phyloP scores from a whole-genome alignment of 2,797 vertebrate genomes.

The Pitangus sulphuratus region DNA sequence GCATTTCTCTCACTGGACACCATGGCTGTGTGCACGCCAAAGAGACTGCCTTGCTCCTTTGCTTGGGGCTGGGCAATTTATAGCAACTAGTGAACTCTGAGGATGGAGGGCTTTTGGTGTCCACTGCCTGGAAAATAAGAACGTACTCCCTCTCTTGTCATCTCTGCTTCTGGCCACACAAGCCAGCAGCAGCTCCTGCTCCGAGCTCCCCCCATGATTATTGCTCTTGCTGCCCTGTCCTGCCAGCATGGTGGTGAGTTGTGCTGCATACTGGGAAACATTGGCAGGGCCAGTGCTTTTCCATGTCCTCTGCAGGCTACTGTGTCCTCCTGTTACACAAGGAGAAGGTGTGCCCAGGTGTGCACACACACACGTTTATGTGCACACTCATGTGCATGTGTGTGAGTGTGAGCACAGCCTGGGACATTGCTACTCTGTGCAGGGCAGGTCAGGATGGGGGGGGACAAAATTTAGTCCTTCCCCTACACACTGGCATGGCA shows the following conservation, averaged over 20 bases:
- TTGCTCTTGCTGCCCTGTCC: neutral
- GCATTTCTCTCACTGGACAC: neutral
- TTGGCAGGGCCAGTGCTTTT: neutral
- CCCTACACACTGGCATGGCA: accelerated
- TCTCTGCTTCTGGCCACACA: neutral
- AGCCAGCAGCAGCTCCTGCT: neutral
- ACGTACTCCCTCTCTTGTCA: accelerated
- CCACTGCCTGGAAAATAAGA: neutral
- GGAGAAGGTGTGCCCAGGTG: neutral
- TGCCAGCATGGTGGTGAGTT: accelerated
- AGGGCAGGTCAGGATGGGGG: too few relatives aligned
- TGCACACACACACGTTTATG: accelerated
- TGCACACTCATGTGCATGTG: accelerated
- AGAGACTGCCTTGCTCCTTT: neutral
- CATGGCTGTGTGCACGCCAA: accelerated
- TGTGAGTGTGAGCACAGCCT: accelerated
- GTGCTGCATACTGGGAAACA: neutral
- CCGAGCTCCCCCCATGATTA: neutral
- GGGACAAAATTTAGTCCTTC: neutral
- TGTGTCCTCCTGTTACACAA: neutral
- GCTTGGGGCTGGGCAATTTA: neutral
- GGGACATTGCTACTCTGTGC: accelerated
- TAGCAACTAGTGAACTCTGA: accelerated
- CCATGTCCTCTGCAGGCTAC: neutral
- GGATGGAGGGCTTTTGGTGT: neutral